These are phyloP conservation scores for Heterodera carotae DNA, from an alignment of 1,140 invertebrate species.

Conservation along the genomic window DNA sequence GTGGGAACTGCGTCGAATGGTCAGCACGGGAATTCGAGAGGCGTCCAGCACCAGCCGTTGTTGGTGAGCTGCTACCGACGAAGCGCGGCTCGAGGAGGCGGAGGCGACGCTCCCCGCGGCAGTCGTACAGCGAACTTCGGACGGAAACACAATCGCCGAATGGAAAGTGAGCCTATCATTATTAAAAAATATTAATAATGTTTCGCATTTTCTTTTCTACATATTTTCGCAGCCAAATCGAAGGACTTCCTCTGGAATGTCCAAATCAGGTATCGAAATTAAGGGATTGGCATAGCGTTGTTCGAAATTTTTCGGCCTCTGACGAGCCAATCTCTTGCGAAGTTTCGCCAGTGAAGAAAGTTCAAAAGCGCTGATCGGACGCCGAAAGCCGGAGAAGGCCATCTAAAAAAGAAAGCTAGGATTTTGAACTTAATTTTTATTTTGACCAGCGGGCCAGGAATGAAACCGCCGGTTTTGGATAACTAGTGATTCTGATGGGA, in stretches of 20 bases:
- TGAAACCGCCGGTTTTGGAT: no score
- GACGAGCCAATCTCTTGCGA: constrained; percentile 29
- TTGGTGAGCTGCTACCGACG: constrained; percentile 19
- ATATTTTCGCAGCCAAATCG: constrained; percentile 58
- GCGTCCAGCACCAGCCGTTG: constrained; percentile 29
- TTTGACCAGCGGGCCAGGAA: no score
- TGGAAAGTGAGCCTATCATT: constrained; percentile 50
- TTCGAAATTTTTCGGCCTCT: not conserved
- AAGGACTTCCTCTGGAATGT: constrained; percentile 52
- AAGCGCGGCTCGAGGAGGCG: not conserved
- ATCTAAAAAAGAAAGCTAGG: constrained; percentile 40
- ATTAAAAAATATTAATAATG: not conserved
- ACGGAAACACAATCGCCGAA: constrained; percentile 43
- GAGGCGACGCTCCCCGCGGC: not conserved
- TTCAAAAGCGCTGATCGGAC: constrained; percentile 47
- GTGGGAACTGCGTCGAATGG: constrained; percentile 25
- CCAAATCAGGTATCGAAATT: constrained; percentile 1
- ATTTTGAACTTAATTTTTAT: not conserved
- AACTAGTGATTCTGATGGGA: no score
- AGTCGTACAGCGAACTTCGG: constrained; percentile 29
- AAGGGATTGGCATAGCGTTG: not conserved
- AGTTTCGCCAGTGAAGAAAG: constrained; percentile 31
- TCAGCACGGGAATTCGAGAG: constrained; percentile 33
- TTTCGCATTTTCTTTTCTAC: not conserved
- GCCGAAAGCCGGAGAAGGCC: constrained; percentile 40